phyloP scores from a whole-genome alignment of 2,888 invertebrate species.

The Pseudococcus viburni region DNA sequence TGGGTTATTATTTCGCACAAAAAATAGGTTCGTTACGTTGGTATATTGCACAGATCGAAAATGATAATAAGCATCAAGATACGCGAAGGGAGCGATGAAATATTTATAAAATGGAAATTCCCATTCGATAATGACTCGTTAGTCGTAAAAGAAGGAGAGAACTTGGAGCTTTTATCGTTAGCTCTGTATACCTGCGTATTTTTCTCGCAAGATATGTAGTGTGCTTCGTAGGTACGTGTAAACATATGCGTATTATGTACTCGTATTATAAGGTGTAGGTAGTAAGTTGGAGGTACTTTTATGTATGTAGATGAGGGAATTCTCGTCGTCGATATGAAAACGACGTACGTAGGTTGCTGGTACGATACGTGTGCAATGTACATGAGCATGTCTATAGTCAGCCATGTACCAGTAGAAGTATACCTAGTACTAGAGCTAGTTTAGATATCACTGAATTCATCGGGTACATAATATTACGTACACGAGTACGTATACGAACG shows the following conservation, averaged over 20 bases:
- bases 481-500: neutral
- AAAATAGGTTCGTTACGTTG: no score
- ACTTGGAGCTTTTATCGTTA: neutral
- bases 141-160: neutral
- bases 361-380: neutral
- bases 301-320: neutral
- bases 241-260: no score
- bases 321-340: neutral
- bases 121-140: neutral
- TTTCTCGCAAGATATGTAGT: neutral
- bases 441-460: neutral
- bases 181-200: neutral
- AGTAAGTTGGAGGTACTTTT: neutral
- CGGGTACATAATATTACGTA: neutral
- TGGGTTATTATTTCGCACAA: no score
- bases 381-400: neutral
- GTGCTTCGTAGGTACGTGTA: no score
- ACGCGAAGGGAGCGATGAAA: neutral
- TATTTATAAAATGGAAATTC: neutral
- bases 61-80: neutral
- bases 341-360: neutral
- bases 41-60: neutral
- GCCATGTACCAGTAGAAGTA: neutral
- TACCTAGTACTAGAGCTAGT: neutral
- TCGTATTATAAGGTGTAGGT: neutral